Base-by-base conservation (phyloP, 92 coral and sea anemone species). In the Parazoanthus darwini region DNA sequence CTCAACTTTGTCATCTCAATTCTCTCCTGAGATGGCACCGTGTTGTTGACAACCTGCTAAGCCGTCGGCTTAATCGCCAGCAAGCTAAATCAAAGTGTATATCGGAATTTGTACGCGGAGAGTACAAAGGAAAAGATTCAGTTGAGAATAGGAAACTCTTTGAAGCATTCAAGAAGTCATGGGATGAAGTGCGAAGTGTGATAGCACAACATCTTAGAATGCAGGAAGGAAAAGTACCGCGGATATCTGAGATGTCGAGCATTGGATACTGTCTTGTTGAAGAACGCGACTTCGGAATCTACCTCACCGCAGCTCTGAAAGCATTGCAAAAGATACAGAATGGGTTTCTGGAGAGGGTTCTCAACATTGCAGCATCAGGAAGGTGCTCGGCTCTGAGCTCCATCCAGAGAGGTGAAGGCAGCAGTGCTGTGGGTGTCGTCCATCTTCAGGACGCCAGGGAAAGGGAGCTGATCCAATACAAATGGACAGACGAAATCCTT, bases 401-500 rank as follows among this genome's bases (percentile, higher is more conserved):
- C 82, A 74, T 97, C 26, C 89, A 86, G 81, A 89, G 91, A 74
- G 92, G 80, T 20, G 89, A 82, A 18, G 80, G 94, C 83, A 78
- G 71, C 29, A 86, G 89, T 85, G 82, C 91, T 26, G 77, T 95
- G 44, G 89, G 91, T 51, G 70, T 91, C 70, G 94, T 94, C 23
- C 93, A 94, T 81, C 82, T 97, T 39, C 99, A 97, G 81, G 94
- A 97, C 5, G 99, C 96, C 43, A 93, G 91, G 66, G 98, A 91
- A 83, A 93, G 77, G 78, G 99, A 97, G 73, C 54, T 95, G 26
- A 95, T 97, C 82, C 95, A 89, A 66, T 95, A 94, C 91, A 80
- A 94, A 67, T 97, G 98, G 99, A 88, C 93, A 36, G 97, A 94
- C 50, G 91, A 86, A 2, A 81, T 97, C 50, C 92, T 97, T 78